A percentile compares a stretch with the other conserved stretches of the same genome.
These are phyloP conservation scores for Myotis yumanensis DNA, from an alignment of 2,113 vertebrate species.

Conservation along the genomic window DNA sequence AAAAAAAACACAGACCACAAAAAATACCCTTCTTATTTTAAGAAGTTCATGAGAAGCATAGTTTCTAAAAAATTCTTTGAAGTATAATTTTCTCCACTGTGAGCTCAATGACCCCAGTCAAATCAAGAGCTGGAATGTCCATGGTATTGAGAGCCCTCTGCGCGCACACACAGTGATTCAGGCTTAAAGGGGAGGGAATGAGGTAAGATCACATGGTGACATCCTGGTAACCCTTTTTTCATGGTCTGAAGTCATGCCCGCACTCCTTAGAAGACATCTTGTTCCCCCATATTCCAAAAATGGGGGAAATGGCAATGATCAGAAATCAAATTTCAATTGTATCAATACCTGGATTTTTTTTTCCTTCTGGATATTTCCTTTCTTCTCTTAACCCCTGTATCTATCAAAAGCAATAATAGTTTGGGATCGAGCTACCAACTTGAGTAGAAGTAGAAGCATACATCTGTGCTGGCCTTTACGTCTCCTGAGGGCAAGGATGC, in stretches of 20 bases:
- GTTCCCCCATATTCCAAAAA: neutral
- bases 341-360: neutral
- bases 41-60: neutral
- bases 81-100: neutral
- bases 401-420: neutral
- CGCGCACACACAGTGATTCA: neutral
- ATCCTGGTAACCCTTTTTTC: neutral
- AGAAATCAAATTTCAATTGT: constrained; percentile 2
- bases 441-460: neutral
- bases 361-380: neutral
- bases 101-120: neutral
- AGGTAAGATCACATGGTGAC: neutral
- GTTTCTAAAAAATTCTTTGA: neutral
- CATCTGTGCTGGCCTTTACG: neutral
- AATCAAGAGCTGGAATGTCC: neutral
- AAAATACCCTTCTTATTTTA: neutral
- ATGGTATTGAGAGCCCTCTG: neutral
- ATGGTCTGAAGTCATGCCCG: neutral
- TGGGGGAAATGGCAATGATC: neutral
- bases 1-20: neutral
- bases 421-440: neutral
- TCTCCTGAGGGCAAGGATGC: neutral
- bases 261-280: neutral
- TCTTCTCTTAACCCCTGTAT: neutral
- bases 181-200: neutral